Evolutionary conservation across 2,113 vertebrate species (phyloP), one percentile per base, ranked within the genome.

Genomic region (Lota lota): DNA sequence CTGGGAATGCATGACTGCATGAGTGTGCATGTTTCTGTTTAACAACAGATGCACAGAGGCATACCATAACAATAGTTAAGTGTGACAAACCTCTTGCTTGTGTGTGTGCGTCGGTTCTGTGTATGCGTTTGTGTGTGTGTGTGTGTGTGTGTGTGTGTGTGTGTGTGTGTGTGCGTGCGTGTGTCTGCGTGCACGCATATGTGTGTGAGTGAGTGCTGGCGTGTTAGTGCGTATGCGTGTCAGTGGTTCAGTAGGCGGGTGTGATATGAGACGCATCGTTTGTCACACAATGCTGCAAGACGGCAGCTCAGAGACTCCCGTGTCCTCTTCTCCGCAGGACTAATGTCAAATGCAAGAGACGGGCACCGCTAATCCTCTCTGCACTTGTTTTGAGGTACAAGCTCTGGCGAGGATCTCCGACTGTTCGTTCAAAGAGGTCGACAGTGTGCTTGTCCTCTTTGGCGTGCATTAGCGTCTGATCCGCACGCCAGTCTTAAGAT

Each of bases 281-380:
- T 22, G 74, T 68, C 67, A 33, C n/a, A 79, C 62, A 20, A 68
- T 66, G 66, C 40, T 58, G 74, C 8, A 14, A 47, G 8, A 18
- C 70, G 66, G 65, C 68, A 19, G 51, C 61, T 24, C 61, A 17
- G 53, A 14, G 16, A 7, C 53, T n/a, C 18, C 16, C 3, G 53
- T 18, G 53, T n/a, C 16, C 67, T 81, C 22, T 67, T 73, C 79
- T 80, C 72, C 54, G 68, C 53, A 22, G 89, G 88, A 88, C 90
- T 87, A 81, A 88, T 87, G 89, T 87, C 83, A 86, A 83, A 81
- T 59, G 69, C 62, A 88, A 88, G 70, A 70, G 73, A 82, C 8
- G 40, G 89, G 75, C 80, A 82, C 77, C 70, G 70, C 85, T 82
- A 89, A 22, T 87, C 86, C 85, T 71, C 78, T 76, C 70, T 61